Percentiles rank a stretch among this genome's conserved stretches.
These are phyloP conservation scores for Cotesia vestalis DNA, from an alignment of 1,140 invertebrate species.

Conservation along the genomic window DNA sequence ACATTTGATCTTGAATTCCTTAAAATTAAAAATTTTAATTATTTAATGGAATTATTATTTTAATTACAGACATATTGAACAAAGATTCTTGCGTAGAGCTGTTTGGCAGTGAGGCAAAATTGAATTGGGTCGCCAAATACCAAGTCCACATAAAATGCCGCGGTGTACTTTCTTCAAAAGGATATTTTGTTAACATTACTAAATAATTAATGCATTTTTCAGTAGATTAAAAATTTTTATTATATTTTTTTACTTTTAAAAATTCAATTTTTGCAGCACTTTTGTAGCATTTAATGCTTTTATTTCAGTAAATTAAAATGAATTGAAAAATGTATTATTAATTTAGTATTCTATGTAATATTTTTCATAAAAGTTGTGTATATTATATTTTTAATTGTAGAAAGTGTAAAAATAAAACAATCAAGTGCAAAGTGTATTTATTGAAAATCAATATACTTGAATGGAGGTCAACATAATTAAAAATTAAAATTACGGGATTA, in stretches of 20 bases:
- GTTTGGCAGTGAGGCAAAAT: slow-evolving; percentile 60
- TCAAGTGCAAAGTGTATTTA: too few relatives aligned
- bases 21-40: background rate
- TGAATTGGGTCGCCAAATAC: slow-evolving; percentile 82
- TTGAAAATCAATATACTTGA: background rate
- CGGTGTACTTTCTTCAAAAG: slow-evolving; percentile 88
- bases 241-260: background rate
- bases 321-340: too few relatives aligned
- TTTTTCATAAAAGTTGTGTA: too few relatives aligned
- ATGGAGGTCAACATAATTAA: too few relatives aligned
- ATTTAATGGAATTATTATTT: slow-evolving; percentile 38
- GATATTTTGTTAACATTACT: slow-evolving; percentile 71
- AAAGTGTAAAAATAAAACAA: too few relatives aligned
- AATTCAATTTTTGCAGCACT: too few relatives aligned
- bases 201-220: slow-evolving; percentile 34
- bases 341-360: too few relatives aligned
- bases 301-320: too few relatives aligned
- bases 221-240: slow-evolving; percentile 17
- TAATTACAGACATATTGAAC: slow-evolving; percentile 71
- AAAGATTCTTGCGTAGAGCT: slow-evolving; percentile 63
- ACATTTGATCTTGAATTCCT: too few relatives aligned
- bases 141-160: slow-evolving; percentile 89
- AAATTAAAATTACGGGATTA: too few relatives aligned
- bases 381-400: too few relatives aligned
- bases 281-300: too few relatives aligned